Evolutionary conservation across 1,140 invertebrate genomes (phyloP), one percentile per base, ranked within the genome.

Genomic region (Spodoptera litura): DNA sequence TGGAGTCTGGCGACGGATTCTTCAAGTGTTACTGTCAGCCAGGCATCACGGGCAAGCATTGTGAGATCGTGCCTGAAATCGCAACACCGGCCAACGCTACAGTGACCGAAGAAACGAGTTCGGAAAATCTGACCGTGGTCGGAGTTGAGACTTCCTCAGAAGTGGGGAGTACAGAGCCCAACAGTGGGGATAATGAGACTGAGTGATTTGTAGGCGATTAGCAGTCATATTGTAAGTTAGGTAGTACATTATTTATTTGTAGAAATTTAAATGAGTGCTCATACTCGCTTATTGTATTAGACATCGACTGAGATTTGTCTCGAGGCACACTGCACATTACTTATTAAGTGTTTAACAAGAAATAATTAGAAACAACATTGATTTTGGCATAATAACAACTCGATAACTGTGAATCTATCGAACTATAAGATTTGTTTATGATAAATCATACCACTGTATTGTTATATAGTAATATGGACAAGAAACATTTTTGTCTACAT

Each of bases 1-100:
- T 97, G 89, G 97, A 96, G 59, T 95, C 96, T 79, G 96, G 97
- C 75, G 96, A 97, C 75, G 97, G 97, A 2, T 95, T 95, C 91
- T 98, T 96, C 89, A 96, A 96, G 85, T 98, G 96, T 81, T 91
- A 96, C 56, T 96, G 96, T 84, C 93, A 95, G 0, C 92, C 96
- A 49, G 96, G 96, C 20, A 95, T 95, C 79, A 95, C 94, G 71
- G 96, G 96, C 11, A 95, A 95, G 78, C 92, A 95, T 81, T 96
- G 96, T 72, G 96, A 96, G 90, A 93, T 95, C 55, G 91, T 96
- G 44, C 95, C 95, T n/a, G 91, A 94, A 61, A 91, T 88, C 52
- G 91, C 87, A 2, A 85, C 83, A 2, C 61, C 81, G 0, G 53
- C 66, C 9, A 58, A 70, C 9, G 44, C 9, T 6, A 59, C 64